Percentiles rank a stretch among this genome's conserved stretches.
Evolutionary conservation across 2,888 invertebrate genomes (phyloP).

Genomic region (Syritta pipiens): DNA sequence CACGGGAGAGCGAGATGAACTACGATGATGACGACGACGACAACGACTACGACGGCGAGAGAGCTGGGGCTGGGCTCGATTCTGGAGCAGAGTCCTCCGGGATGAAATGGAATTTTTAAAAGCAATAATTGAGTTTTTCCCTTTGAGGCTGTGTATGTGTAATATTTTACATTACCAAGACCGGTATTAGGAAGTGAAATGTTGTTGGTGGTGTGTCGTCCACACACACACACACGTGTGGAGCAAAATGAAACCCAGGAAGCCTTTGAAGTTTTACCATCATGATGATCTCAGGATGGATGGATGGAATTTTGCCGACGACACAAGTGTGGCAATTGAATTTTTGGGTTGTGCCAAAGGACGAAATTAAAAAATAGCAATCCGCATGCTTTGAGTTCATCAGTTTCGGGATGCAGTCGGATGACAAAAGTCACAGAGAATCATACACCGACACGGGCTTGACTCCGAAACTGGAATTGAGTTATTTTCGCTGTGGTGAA

Average conservation of each 20-base stretch:
- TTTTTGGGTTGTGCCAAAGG: constrained; percentile 33
- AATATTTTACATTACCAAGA: constrained; percentile 57
- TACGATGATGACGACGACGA: constrained; percentile 8
- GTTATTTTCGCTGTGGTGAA: constrained; percentile 17
- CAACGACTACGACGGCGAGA: neutral
- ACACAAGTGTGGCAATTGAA: constrained; percentile 66
- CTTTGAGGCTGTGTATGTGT: constrained; percentile 62
- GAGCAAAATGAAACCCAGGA: constrained; percentile 39
- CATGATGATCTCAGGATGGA: constrained; percentile 32
- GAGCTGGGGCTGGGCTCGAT: neutral
- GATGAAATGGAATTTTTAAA: constrained; percentile 67
- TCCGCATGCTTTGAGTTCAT: constrained; percentile 42
- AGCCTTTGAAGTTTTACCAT: constrained; percentile 65
- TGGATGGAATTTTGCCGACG: constrained; percentile 35
- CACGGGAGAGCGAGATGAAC: constrained; percentile 29
- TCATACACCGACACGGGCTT: too few species aligned
- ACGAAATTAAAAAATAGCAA: constrained; percentile 45
- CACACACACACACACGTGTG: neutral
- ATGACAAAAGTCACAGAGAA: constrained; percentile 45
- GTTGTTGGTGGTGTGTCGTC: constrained; percentile 13
- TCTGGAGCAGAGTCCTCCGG: constrained; percentile 18
- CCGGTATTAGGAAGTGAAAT: constrained; percentile 59
- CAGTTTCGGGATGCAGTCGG: neutral
- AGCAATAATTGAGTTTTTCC: constrained; percentile 67
- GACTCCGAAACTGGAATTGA: constrained; percentile 37